Evolutionary conservation across 2,113 vertebrate species (phyloP).

Genomic region (Tetrao urogallus): DNA sequence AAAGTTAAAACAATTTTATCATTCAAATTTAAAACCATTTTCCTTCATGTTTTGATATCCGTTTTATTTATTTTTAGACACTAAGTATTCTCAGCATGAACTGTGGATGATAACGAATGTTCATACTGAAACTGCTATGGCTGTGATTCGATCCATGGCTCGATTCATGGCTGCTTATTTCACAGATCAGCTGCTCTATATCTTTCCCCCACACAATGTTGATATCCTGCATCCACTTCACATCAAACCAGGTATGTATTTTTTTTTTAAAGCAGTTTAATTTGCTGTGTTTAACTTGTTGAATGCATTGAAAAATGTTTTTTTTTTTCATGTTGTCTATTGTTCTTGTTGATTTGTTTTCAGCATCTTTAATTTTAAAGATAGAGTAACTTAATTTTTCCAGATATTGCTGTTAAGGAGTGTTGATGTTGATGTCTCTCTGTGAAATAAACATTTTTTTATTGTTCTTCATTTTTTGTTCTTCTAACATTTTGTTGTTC

Average conservation of each 20-base stretch:
- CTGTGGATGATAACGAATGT: constrained; percentile 61
- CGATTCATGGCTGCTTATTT: constrained; percentile 97
- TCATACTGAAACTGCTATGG: constrained; percentile 79
- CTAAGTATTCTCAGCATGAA: constrained; percentile 40
- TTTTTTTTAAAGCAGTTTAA: background rate
- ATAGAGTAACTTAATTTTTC: background rate
- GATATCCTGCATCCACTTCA: constrained; percentile 86
- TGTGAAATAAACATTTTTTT: background rate
- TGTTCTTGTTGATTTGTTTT: background rate
- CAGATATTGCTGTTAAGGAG: background rate
- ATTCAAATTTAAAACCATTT: background rate
- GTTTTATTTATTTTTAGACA: constrained; percentile 37
- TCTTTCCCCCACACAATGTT: constrained; percentile 89
- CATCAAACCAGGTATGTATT: constrained; percentile 82
- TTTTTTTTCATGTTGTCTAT: background rate
- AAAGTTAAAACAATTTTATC: background rate
- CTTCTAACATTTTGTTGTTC: background rate
- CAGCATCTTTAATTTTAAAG: background rate
- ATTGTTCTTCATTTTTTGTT: background rate
- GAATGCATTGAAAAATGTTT: rapidly evolving
- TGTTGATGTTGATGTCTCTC: rapidly evolving
- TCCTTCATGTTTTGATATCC: background rate
- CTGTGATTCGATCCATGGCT: constrained; percentile 87
- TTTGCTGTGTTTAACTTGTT: background rate
- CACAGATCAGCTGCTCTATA: constrained; percentile 85